These are phyloP conservation scores for Pogonognathellus flavescens DNA, from an alignment of 1,140 invertebrate genomes.

Conservation along the genomic window DNA sequence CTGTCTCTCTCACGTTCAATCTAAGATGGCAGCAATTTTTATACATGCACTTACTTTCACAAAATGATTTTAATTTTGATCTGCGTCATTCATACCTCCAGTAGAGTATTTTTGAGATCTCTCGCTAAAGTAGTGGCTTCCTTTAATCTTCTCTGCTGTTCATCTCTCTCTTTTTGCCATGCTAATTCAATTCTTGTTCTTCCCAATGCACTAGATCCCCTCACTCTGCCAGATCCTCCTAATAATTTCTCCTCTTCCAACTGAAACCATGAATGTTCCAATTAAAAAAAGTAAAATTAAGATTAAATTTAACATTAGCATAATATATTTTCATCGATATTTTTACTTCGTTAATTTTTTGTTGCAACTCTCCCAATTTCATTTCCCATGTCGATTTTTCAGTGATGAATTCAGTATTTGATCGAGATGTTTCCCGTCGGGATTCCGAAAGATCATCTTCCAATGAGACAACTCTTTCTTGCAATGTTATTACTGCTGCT, in stretches of 20 bases:
- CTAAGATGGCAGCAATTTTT: slow-evolving; percentile 69
- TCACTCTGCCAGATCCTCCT: slow-evolving; percentile 75
- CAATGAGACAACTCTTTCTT: slow-evolving; percentile 85
- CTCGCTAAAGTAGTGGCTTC: slow-evolving; percentile 92
- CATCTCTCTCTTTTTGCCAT: slow-evolving; percentile 95
- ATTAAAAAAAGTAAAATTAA: no score
- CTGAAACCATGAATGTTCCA: slow-evolving; percentile 69
- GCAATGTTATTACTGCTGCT: slow-evolving; percentile 75
- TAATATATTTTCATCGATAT: slow-evolving; percentile 15
- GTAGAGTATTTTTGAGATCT: slow-evolving; percentile 87
- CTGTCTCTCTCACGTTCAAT: slow-evolving; percentile 89
- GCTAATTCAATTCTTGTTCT: slow-evolving; percentile 91
- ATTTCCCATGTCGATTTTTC: slow-evolving; percentile 90
- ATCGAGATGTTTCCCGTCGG: slow-evolving; percentile 83
- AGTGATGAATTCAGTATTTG: slow-evolving; percentile 90
- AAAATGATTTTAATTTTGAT: slow-evolving; percentile 66
- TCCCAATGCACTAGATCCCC: slow-evolving; percentile 86
- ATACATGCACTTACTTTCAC: slow-evolving; percentile 6
- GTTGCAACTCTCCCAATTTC: slow-evolving; percentile 89
- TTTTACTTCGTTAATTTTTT: slow-evolving; percentile 89
- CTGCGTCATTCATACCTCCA: slow-evolving; percentile 87
- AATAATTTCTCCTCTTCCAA: slow-evolving; percentile 86
- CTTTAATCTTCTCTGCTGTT: slow-evolving; percentile 89
- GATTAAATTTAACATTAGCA: no score
- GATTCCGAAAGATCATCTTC: slow-evolving; percentile 91